phyloP scores from a whole-genome alignment of 2,797 vertebrate genomes.

The Tachyglossus aculeatus region DNA sequence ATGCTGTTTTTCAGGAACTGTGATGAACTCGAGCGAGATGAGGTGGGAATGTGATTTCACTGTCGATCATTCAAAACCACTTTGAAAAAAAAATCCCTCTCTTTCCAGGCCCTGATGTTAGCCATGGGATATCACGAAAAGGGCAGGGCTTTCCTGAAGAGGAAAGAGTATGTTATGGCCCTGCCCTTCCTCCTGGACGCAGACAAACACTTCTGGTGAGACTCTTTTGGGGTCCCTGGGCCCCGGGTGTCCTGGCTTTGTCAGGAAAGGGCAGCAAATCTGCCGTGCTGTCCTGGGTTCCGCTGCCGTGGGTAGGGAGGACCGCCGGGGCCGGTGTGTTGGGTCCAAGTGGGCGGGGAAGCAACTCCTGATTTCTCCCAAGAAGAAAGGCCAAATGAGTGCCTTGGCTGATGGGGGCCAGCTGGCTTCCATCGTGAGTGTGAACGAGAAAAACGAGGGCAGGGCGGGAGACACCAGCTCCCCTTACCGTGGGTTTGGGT shows the following conservation, averaged over 20 bases:
- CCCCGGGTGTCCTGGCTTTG: background rate
- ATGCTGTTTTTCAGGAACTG: background rate
- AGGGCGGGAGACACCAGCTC: too few relatives aligned
- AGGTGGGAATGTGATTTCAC: background rate
- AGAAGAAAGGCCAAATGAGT: too few relatives aligned
- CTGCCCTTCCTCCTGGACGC: conserved; percentile 89
- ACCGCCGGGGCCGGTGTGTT: too few relatives aligned
- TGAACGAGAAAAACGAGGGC: too few relatives aligned
- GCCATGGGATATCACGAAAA: conserved; percentile 98
- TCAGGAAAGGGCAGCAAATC: too few relatives aligned
- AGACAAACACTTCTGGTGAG: conserved; percentile 91
- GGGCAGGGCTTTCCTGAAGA: conserved; percentile 93
- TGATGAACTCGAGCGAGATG: background rate
- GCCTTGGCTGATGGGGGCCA: too few relatives aligned
- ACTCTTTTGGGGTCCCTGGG: background rate
- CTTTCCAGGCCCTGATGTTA: conserved; percentile 87
- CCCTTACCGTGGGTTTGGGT: too few relatives aligned
- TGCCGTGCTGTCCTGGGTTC: too few relatives aligned
- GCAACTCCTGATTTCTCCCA: too few relatives aligned
- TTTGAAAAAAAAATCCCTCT: background rate
- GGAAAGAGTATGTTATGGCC: conserved; percentile 86
- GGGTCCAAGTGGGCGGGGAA: too few relatives aligned
- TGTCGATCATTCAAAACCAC: conserved; percentile 6
- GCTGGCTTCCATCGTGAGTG: too few relatives aligned
- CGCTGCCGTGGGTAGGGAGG: too few relatives aligned